Conservation (phyloP, 2,113 vertebrate species). For the Camelus bactrianus region DNA sequence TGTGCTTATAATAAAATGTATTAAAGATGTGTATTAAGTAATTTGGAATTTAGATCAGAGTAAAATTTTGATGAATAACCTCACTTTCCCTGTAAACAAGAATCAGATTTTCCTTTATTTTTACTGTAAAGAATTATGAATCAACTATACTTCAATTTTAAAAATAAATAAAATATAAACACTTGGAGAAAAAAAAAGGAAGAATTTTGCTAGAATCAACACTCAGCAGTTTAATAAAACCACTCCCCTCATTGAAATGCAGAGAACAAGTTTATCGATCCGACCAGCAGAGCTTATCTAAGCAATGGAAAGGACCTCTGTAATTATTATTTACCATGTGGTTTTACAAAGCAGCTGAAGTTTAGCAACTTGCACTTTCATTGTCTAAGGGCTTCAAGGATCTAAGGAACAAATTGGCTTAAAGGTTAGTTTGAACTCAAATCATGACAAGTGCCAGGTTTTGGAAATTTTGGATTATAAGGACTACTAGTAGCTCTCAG, state of each 20-base stretch:
- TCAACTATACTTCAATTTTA: too few species aligned
- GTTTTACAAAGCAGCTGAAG: constrained; percentile 51
- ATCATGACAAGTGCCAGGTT: constrained; percentile 28
- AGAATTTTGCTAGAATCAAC: not conserved
- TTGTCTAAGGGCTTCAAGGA: constrained; percentile 24
- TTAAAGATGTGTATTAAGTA: constrained; percentile 40
- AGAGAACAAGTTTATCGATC: constrained; percentile 11
- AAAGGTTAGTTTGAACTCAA: constrained; percentile 60
- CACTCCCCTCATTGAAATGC: constrained; percentile 46
- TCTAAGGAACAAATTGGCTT: constrained; percentile 61
- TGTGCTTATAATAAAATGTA: constrained; percentile 42
- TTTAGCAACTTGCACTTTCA: constrained; percentile 27
- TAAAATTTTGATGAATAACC: constrained; percentile 38
- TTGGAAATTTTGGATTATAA: constrained; percentile 71
- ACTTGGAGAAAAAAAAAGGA: too few species aligned
- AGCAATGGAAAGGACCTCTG: constrained; percentile 63
- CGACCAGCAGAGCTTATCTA: constrained; percentile 64
- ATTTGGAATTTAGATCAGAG: constrained; percentile 9
- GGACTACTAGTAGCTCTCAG: constrained; percentile 49
- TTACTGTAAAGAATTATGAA: constrained; percentile 28
- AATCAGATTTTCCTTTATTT: constrained; percentile 14
- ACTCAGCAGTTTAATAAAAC: constrained; percentile 6
- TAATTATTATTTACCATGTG: not conserved
- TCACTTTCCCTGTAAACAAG: constrained; percentile 6
- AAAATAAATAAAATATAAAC: too few species aligned